phyloP scores from a whole-genome alignment of 2,113 vertebrate genomes.

The Oncorhynchus masou region DNA sequence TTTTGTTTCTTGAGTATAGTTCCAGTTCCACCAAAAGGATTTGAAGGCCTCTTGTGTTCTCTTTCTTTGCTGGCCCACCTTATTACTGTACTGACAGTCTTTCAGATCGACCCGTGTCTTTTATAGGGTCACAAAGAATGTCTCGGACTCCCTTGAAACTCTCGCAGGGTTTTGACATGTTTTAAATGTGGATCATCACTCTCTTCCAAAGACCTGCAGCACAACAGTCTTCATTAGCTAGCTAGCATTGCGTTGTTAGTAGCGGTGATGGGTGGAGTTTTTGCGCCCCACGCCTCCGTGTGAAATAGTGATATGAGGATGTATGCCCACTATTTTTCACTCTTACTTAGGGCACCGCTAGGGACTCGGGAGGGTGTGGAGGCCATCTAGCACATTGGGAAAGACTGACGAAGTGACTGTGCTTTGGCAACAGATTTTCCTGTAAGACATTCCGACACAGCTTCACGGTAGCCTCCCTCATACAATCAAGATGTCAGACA shows the following conservation, averaged over 20 bases:
- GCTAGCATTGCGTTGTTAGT: constrained; percentile 62
- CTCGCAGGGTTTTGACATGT: constrained; percentile 62
- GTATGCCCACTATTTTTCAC: constrained; percentile 54
- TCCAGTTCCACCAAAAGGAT: background rate
- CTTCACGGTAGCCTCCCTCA: background rate
- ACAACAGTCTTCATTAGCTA: constrained; percentile 64
- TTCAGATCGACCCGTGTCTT: constrained; percentile 45
- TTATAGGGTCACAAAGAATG: constrained; percentile 70
- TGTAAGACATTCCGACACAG: constrained; percentile 18
- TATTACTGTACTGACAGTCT: constrained; percentile 35
- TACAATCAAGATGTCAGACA: background rate
- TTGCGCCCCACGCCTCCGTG: constrained; percentile 58
- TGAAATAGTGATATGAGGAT: constrained; percentile 69
- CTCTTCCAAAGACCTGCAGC: constrained; percentile 40
- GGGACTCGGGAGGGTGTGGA: background rate
- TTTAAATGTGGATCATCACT: constrained; percentile 72
- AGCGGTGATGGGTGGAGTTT: constrained; percentile 28
- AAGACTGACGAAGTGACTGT: constrained; percentile 33
- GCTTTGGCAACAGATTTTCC: constrained; percentile 40
- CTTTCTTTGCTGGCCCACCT: constrained; percentile 10
- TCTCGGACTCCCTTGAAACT: constrained; percentile 67
- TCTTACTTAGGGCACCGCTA: constrained; percentile 33
- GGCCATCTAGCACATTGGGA: constrained; percentile 36
- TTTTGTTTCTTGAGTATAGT: constrained; percentile 14
- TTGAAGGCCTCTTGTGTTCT: background rate